Evolutionary conservation across 2,797 vertebrate species (phyloP).

Genomic region (Phrynocephalus guinanensis): DNA sequence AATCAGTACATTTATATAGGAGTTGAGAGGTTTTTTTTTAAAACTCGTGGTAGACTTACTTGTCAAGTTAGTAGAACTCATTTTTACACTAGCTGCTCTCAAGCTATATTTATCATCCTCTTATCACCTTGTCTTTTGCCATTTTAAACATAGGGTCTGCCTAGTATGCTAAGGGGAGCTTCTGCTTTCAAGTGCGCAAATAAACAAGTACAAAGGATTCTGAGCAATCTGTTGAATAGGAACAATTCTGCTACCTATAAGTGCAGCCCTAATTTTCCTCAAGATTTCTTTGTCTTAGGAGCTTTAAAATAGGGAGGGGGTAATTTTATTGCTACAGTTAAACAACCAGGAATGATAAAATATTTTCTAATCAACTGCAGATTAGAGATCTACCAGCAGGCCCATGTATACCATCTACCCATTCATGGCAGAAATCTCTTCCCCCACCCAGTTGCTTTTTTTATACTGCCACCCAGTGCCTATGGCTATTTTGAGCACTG

Average conservation of each 20-base stretch:
- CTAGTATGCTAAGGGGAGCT: not conserved
- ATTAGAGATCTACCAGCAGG: not conserved
- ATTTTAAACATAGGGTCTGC: slow-evolving; percentile 8
- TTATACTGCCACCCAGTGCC: not conserved
- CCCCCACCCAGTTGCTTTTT: too few species aligned
- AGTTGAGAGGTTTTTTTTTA: not conserved
- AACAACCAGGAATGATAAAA: not conserved
- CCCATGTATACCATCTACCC: not conserved
- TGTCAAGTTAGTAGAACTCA: not conserved
- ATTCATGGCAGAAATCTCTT: not conserved
- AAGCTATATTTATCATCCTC: not conserved
- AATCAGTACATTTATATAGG: not conserved
- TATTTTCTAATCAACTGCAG: not conserved
- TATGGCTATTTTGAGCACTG: not conserved
- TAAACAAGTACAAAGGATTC: not conserved
- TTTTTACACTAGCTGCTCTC: not conserved
- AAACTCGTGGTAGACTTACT: not conserved
- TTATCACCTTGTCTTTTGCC: not conserved
- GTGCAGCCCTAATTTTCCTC: not conserved
- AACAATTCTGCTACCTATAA: not conserved
- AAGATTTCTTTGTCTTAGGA: not conserved
- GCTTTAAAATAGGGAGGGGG: not conserved
- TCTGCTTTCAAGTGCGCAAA: not conserved
- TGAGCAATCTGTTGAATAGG: too few species aligned
- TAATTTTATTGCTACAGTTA: not conserved